Conservation (phyloP, 2,797 vertebrate genomes). For the Adelosebastes latens region DNA sequence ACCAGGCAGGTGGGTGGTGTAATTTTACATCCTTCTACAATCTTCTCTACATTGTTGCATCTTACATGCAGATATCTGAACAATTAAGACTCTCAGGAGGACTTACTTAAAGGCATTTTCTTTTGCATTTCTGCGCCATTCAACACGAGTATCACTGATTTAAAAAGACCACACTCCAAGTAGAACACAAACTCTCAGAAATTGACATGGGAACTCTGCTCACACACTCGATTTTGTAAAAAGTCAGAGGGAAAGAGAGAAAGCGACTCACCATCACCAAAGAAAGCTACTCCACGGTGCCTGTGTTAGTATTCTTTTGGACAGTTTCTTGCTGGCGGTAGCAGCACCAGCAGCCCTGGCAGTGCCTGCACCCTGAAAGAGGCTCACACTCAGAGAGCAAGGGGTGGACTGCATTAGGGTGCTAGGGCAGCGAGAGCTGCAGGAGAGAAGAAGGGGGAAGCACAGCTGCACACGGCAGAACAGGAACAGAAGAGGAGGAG, state of each 20-base stretch:
- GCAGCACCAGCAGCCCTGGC: conserved; percentile 60
- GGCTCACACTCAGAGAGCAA: conserved; percentile 68
- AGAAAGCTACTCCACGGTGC: conserved; percentile 67
- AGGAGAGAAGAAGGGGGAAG: conserved; percentile 59
- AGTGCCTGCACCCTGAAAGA: conserved; percentile 72
- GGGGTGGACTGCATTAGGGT: conserved; percentile 69
- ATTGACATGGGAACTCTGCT: conserved; percentile 17
- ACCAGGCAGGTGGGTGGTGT: conserved; percentile 5
- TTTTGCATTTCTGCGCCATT: background rate
- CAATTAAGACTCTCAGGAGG: background rate
- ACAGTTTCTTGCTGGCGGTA: conserved; percentile 65
- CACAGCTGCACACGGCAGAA: conserved; percentile 65
- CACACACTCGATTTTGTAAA: background rate
- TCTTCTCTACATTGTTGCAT: background rate
- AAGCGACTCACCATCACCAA: conserved; percentile 82
- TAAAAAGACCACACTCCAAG: background rate
- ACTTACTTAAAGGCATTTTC: background rate
- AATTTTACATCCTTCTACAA: background rate
- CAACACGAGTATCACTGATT: background rate
- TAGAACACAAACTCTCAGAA: conserved; percentile 4
- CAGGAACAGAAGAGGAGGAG: conserved; percentile 32
- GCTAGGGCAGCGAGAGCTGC: conserved; percentile 60
- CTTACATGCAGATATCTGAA: background rate
- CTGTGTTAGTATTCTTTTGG: conserved; percentile 63
- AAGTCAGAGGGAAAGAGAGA: conserved; percentile 25